Base-by-base conservation (phyloP, 2,888 invertebrate genomes). In the Conops quadrifasciatus region DNA sequence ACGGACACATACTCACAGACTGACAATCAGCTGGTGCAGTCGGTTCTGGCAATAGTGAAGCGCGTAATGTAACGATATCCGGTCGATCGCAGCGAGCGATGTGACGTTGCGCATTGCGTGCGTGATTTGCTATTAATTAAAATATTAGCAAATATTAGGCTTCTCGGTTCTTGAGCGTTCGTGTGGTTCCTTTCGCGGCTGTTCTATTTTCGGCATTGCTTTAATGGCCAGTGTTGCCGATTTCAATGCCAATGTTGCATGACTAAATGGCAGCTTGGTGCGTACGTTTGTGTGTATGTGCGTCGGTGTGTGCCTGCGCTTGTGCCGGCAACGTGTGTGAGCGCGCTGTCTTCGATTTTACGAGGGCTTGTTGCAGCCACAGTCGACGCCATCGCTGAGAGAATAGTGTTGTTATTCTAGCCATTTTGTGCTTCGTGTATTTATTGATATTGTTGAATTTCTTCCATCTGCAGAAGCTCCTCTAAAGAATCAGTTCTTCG, bases 181-280 rank as follows among this genome's bases (percentile, higher is more conserved):
- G 24, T 28, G 7, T 58, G 19, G 24, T 58, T 28, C 4, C 24
- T 56, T 3, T 24, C 26, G 26, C 24, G 15, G 28, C 7, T 58
- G 21, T 58, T 2, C 4, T 58, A 36, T 36, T 36, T 36, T 36
- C 36, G 9, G 36, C 9, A 9, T 36, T n/a, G n/a, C n/a, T n/a
- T n/a, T n/a, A n/a, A 36, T 36, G 26, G 9, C 24, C 15, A 11
- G 26, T 13, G 11, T 28, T 15, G 28, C 1, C 15, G 15, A 15
- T 58, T 58, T 58, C 58, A 58, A 28, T 58, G 28, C 26, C 28
- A 58, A 58, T 28, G 58, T 28, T 58, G 28, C 53, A 13, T 58
- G 15, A 7, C 24, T 24, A 58, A 58, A 58, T 26, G 11, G 26
- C 36, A 36, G 36, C 36, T 9, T 26, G 36, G 58, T 26, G n/a